Conservation (phyloP, 2,797 vertebrate species). For the Otolemur crassicaudatus region DNA sequence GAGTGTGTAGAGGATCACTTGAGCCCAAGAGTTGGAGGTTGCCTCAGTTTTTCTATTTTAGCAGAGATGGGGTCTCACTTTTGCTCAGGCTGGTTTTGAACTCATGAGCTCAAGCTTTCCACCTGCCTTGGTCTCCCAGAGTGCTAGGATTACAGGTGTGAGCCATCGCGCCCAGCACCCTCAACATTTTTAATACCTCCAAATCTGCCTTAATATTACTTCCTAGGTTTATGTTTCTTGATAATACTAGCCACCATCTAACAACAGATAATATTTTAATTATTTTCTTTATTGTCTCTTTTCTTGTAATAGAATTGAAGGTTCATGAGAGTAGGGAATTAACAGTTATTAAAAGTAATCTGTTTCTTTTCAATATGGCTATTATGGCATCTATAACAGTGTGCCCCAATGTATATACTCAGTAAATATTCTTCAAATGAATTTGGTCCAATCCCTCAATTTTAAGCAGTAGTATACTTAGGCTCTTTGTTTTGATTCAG, state of each 20-base stretch:
- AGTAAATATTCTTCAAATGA: slow-evolving; percentile 36
- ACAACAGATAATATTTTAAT: not conserved
- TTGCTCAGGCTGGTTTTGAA: too few species aligned
- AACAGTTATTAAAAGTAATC: not conserved
- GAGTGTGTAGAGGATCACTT: not conserved
- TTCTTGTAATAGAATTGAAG: not conserved
- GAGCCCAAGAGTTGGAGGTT: not conserved
- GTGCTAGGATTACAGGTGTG: too few species aligned
- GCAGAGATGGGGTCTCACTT: too few species aligned
- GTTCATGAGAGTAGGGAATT: not conserved
- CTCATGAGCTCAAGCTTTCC: too few species aligned
- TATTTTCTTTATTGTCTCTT: slow-evolving; percentile 16
- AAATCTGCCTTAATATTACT: not conserved
- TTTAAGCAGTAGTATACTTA: not conserved
- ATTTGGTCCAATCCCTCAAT: not conserved
- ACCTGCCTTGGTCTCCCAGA: too few species aligned
- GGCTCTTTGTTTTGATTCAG: not conserved
- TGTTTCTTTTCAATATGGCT: not conserved
- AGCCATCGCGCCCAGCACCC: not conserved
- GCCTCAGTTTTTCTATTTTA: too few species aligned
- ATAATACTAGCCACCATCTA: not conserved
- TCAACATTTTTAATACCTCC: not conserved
- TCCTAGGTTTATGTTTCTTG: not conserved
- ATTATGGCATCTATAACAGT: not conserved
- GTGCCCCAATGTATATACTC: not conserved